Conservation (phyloP, 37 sponge, comb jelly and placozoan species). For the Spongilla lacustris region DNA sequence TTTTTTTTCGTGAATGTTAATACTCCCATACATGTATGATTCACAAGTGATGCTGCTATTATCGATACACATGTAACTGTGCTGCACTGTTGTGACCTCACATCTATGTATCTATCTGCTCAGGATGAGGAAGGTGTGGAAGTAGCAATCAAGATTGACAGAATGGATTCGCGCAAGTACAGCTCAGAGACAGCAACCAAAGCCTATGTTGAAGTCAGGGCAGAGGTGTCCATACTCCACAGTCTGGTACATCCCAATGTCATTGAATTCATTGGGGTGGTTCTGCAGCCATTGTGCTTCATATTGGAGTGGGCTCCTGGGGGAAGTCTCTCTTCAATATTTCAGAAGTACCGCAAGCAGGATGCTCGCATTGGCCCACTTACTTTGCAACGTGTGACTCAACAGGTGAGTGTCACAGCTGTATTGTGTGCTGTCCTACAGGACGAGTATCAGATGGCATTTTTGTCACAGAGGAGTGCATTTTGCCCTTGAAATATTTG, state of each 20-base stretch:
- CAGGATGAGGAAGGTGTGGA: conserved; percentile 79
- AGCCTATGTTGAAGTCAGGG: conserved; percentile 66
- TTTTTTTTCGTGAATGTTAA: too few relatives aligned
- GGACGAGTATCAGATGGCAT: too few relatives aligned
- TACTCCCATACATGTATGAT: neutral
- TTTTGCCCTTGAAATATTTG: too few relatives aligned
- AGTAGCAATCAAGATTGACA: conserved; percentile 82
- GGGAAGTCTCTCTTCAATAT: conserved; percentile 55
- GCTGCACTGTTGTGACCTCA: neutral
- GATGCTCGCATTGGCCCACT: conserved; percentile 65
- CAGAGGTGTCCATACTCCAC: conserved; percentile 79
- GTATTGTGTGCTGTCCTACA: too few relatives aligned
- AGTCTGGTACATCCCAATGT: conserved; percentile 70
- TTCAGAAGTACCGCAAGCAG: conserved; percentile 67
- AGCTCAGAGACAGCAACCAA: conserved; percentile 50
- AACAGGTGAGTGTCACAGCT: conserved; percentile 63
- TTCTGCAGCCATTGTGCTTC: conserved; percentile 82
- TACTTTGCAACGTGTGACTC: conserved; percentile 56
- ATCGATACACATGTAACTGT: neutral
- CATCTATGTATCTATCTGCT: neutral
- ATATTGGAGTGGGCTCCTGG: conserved; percentile 91
- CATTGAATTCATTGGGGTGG: conserved; percentile 76
- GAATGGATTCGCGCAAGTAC: conserved; percentile 43
- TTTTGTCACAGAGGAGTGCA: too few relatives aligned
- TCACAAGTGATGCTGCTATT: neutral